Evolutionary conservation across 30 jellyfish, hydroid and myxozoan species (phyloP).

Genomic region (Chrysaora quinquecirrha): DNA sequence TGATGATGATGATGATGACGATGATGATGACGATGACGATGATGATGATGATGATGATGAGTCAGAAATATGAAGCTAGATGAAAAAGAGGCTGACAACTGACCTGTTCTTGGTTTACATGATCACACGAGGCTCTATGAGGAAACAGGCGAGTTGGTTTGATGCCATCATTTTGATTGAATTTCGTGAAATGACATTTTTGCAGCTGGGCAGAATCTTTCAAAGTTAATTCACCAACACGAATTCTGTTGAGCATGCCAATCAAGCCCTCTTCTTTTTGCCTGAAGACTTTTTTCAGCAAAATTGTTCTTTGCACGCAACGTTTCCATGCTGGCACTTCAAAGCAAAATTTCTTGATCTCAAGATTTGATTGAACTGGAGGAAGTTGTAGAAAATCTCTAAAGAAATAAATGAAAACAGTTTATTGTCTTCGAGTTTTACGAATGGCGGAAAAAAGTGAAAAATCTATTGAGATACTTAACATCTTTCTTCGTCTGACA

Average conservation of each 20-base stretch:
- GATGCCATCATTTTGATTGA: constrained; percentile 56
- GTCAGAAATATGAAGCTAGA: too few species aligned
- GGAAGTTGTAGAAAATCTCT: constrained; percentile 91
- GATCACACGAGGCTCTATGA: constrained; percentile 62
- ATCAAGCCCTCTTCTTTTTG: constrained; percentile 62
- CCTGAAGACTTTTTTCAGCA: constrained; percentile 72
- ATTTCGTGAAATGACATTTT: constrained; percentile 46
- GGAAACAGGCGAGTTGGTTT: constrained; percentile 77
- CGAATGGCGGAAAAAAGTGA: too few species aligned
- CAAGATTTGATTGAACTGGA: constrained; percentile 46
- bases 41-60: too few species aligned
- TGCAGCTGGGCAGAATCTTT: constrained; percentile 54
- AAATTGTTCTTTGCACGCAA: constrained; percentile 46
- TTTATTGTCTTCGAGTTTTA: too few species aligned
- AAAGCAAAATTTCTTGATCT: constrained; percentile 51
- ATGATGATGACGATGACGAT: too few species aligned
- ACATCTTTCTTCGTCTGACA: too few species aligned
- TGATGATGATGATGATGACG: too few species aligned
- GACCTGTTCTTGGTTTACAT: constrained; percentile 62
- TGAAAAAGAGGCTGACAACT: too few species aligned
- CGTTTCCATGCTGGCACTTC: constrained; percentile 73
- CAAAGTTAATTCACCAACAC: constrained; percentile 51
- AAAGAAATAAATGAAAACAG: too few species aligned
- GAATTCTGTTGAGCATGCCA: constrained; percentile 62
- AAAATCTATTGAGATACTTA: too few species aligned